Evolutionary conservation across 2,888 invertebrate genomes (phyloP).

Genomic region (Napeogenes sylphis): DNA sequence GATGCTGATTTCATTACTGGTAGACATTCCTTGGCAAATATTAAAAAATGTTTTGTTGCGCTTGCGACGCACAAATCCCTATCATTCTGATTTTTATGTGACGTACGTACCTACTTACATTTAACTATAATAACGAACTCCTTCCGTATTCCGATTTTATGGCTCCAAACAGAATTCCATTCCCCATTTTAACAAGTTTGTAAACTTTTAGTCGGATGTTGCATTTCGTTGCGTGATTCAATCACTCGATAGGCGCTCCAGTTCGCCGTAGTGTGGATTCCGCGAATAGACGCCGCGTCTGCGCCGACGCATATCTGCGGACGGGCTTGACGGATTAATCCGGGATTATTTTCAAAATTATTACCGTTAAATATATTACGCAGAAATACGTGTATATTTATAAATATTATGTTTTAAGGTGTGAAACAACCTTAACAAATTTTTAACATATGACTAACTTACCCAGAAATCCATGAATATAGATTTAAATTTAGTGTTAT

Average conservation of each 20-base stretch:
- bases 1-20: too few relatives aligned
- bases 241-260: constrained; percentile 52
- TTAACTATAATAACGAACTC: constrained; percentile 15
- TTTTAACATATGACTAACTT: too few relatives aligned
- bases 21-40: too few relatives aligned
- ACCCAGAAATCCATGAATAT: too few relatives aligned
- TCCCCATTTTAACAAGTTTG: constrained; percentile 33
- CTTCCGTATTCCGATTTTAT: constrained; percentile 26
- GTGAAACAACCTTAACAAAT: too few relatives aligned
- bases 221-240: constrained; percentile 54
- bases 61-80: constrained; percentile 8
- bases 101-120: too few relatives aligned
- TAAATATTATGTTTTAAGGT: too few relatives aligned
- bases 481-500: too few relatives aligned
- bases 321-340: constrained; percentile 3
- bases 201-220: constrained; percentile 44
- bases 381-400: too few relatives aligned
- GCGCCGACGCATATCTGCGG: constrained; percentile 14
- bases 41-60: constrained; percentile 3
- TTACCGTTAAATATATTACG: too few relatives aligned
- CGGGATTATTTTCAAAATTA: background rate
- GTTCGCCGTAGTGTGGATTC: constrained; percentile 47
- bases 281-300: constrained; percentile 42
- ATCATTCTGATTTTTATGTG: constrained; percentile 9
- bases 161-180: constrained; percentile 28